phyloP scores from a whole-genome alignment of 2,797 vertebrate genomes.

The Lateolabrax maculatus region DNA sequence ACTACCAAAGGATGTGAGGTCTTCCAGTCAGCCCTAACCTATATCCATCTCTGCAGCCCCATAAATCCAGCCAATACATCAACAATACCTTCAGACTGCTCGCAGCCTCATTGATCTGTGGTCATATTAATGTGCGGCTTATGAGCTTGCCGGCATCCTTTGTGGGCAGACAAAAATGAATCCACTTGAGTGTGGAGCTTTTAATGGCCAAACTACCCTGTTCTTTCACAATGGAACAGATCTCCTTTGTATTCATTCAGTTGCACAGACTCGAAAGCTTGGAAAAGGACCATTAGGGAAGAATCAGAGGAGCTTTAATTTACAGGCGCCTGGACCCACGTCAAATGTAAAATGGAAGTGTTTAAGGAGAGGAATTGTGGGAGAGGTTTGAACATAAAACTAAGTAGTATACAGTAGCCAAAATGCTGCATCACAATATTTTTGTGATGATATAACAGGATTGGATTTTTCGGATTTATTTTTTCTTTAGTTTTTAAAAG shows the following conservation, averaged over 20 bases:
- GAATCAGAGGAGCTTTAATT: constrained; percentile 51
- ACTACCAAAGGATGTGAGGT: constrained; percentile 5
- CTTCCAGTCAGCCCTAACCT: constrained; percentile 36
- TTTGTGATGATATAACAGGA: constrained; percentile 35
- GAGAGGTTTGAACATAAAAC: constrained; percentile 23
- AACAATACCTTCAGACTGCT: constrained; percentile 75
- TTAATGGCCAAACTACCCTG: constrained; percentile 66
- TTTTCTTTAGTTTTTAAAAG: background rate
- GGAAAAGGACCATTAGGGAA: constrained; percentile 39
- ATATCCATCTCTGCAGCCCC: constrained; percentile 47
- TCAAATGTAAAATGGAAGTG: constrained; percentile 40
- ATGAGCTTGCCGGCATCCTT: constrained; percentile 73
- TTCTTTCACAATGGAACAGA: constrained; percentile 58
- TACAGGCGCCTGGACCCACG: constrained; percentile 15
- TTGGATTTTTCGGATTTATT: constrained; percentile 38
- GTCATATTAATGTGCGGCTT: constrained; percentile 80
- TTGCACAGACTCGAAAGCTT: constrained; percentile 29
- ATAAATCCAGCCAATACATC: constrained; percentile 69
- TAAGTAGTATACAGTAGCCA: constrained; percentile 7
- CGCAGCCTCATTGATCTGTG: constrained; percentile 84
- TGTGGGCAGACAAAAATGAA: constrained; percentile 79
- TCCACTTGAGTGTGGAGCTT: constrained; percentile 71
- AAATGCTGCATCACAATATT: constrained; percentile 30
- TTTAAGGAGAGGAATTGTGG: constrained; percentile 24
- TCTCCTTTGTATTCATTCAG: constrained; percentile 57